Evolutionary conservation across 2,888 invertebrate species (phyloP), one percentile per base, ranked within the genome.

Genomic region (Abrostola triplasia): DNA sequence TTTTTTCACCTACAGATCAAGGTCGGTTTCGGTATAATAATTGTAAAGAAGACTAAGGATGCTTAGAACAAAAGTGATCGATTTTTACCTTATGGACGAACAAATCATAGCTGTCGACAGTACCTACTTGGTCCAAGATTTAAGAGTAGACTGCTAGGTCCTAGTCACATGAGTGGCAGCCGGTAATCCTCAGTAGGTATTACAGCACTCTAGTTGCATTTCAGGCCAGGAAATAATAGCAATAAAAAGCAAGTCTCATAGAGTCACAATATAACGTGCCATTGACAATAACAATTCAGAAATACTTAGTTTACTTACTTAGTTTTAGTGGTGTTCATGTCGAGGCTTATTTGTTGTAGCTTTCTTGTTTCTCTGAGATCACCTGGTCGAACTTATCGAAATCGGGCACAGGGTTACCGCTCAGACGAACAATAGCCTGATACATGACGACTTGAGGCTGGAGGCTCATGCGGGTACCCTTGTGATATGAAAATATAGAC

Each of bases 391-490:
- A 24, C 1, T 0, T 13, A 35, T 41, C 36, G 37, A 42, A 13
- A 0, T 24, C 12, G 11, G 68, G 44, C 8, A 55, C 1, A n/a
- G 61, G 49, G 42, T 57, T 72, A 4, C 63, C 62, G 58, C 86
- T 87, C 12, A 80, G 59, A 0, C 88, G 82, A 9, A 83, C 72
- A 7, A 88, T 59, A 0, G 77, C 74, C 13, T 87, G 81, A 64
- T 82, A 87, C 0, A 89, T 36, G 4, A 81, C 70, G 9, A 86
- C 86, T 36, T 90, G 89, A 0, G 89, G 89, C 62, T 83, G 83
- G 5, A 81, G 57, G 61, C 87, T 86, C 50, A 69, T 68, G 6
- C 85, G 86, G 1, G 70, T 70, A 9, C 64, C 67, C 11, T 70
- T 59, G 9, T 77, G 68, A 35, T 68, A 62, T 9, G 84, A 78